Evolutionary conservation across 2,797 vertebrate genomes (phyloP).

Genomic region (Eulemur mongoz): DNA sequence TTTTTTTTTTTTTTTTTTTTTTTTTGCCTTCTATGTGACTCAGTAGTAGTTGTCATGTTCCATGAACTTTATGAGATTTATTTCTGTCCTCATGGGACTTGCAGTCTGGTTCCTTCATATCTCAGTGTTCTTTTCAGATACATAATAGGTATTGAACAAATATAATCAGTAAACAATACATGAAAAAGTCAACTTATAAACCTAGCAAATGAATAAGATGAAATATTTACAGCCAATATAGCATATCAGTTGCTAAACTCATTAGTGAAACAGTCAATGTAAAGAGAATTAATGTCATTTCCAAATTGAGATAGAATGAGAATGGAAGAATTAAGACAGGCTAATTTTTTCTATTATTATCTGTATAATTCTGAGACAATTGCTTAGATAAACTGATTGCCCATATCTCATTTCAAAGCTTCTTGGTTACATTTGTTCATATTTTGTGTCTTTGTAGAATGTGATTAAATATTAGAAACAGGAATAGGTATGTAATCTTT

Average conservation of each 20-base stretch:
- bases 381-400: background rate
- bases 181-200: background rate
- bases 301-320: conserved; percentile 15
- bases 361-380: background rate
- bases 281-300: conserved; percentile 46
- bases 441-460: background rate
- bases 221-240: background rate
- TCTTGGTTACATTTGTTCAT: background rate
- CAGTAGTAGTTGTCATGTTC: background rate
- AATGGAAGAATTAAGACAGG: background rate
- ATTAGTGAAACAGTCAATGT: conserved; percentile 10
- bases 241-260: conserved; percentile 8
- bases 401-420: background rate
- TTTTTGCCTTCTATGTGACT: background rate
- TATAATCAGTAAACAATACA: background rate
- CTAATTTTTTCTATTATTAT: conserved; percentile 42
- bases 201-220: background rate
- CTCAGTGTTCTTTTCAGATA: background rate
- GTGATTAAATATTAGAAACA: background rate
- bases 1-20: background rate
- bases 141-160: background rate
- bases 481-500: background rate
- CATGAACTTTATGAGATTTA: background rate
- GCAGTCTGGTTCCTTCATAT: background rate
- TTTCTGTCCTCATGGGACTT: background rate